Base-by-base conservation (phyloP, 2,113 vertebrate species). In the Thryonomys swinderianus region DNA sequence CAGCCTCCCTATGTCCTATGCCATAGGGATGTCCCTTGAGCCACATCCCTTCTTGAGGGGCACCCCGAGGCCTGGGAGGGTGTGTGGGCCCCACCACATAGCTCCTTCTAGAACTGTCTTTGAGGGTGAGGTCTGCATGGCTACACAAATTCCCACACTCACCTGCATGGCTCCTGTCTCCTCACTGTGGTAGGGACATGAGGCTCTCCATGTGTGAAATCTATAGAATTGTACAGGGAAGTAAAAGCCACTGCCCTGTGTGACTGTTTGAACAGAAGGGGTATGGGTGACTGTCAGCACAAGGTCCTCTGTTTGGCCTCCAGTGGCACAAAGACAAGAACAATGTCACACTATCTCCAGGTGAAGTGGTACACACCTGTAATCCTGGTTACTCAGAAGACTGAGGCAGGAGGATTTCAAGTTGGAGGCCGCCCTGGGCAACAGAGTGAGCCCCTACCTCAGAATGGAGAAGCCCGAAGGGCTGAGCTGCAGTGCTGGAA, bases 141-240 rank as follows among this genome's bases (percentile, higher is more conserved):
- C 32, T 45, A 6, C 13, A 7, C 42, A 74, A 74, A 74, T 25
- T 74, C 71, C 71, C 40, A 16, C 7, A 25, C 37, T 48, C 42
- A 30, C 27, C 14, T 2, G 42, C 25, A 1, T 30, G 42, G 25
- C 12, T 3, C 37, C 62, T 25, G 12, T 9, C 2, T 4, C 27
- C 20, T n/a, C 27, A n/a, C 6, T 9, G 14, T 6, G 0, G 18
- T 13, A 27, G 20, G 7, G 67, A 1, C 37, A 16, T 62, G 17
- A 16, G 51, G 8, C 25, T 34, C 76, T n/a, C 6, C 3, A 7
- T 1, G 37, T 6, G 7, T 34, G 20, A 53, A 42, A 25, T 1
- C 9, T 11, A 32, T 2, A 74, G 67, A 20, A 48, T 30, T 9
- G 2, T 23, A 73, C 12, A 25, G 30, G 7, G 16, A 34, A 59